These are phyloP conservation scores for Trachurus trachurus DNA, from an alignment of 2,797 vertebrate species.

Conservation along the genomic window DNA sequence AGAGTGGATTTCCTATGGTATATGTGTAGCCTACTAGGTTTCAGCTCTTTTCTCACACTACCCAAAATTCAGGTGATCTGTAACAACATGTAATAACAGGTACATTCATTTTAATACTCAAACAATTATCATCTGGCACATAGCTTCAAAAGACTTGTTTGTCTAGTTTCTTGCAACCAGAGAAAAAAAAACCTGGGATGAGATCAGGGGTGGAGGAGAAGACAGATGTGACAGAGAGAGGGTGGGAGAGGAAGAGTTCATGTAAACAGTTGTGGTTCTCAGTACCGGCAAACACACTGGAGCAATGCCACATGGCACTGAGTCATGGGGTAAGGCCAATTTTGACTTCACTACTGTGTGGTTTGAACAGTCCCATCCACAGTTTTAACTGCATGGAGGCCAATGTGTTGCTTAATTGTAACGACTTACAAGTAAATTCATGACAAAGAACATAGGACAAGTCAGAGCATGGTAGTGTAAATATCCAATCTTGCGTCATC, in stretches of 20 bases:
- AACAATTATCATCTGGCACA: conserved; percentile 19
- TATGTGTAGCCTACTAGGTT: too few relatives aligned
- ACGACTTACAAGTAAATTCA: background rate
- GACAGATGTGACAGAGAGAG: background rate
- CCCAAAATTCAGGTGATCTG: background rate
- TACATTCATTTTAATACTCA: background rate
- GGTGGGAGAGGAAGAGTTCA: background rate
- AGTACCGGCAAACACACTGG: conserved; percentile 21
- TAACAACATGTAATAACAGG: background rate
- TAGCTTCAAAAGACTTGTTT: background rate
- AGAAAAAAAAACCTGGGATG: background rate
- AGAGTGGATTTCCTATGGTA: background rate
- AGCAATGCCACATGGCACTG: conserved; percentile 44
- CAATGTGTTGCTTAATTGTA: background rate
- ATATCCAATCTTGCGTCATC: background rate
- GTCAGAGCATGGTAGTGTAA: background rate
- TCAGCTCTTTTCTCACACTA: background rate
- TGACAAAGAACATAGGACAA: background rate
- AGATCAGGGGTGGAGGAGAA: background rate
- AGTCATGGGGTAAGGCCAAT: background rate
- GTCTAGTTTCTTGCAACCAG: conserved; percentile 1
- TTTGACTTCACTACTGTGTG: conserved; percentile 1
- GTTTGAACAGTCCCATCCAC: background rate
- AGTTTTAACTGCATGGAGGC: background rate
- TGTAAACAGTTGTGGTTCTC: conserved; percentile 33